Percentiles rank a stretch among this genome's conserved stretches.
Conservation (phyloP, 2,113 vertebrate species). For the Indicator maculatus region DNA sequence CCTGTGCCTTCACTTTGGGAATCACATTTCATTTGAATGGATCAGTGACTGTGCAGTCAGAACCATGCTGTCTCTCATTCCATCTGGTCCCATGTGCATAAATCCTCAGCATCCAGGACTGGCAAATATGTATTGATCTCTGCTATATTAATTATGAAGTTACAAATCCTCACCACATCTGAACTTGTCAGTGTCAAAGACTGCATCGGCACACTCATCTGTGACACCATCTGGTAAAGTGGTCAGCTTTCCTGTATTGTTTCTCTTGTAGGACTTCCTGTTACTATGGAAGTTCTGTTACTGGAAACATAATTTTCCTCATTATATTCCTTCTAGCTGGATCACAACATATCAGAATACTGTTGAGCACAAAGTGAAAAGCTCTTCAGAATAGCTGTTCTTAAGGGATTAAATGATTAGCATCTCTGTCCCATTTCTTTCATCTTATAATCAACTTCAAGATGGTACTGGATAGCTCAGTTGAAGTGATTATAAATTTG, state of each 20-base stretch:
- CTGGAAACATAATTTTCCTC: constrained; percentile 70
- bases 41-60: neutral
- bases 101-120: neutral
- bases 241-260: constrained; percentile 28
- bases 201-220: neutral
- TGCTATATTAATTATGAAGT: neutral
- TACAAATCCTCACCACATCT: constrained; percentile 26
- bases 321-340: constrained; percentile 60
- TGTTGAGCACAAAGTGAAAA: constrained; percentile 70
- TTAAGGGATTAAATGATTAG: constrained; percentile 85
- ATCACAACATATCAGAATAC: constrained; percentile 58
- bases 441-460: constrained; percentile 85
- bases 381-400: constrained; percentile 76
- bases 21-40: neutral
- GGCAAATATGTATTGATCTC: neutral
- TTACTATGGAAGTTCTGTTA: constrained; percentile 47
- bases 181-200: neutral
- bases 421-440: constrained; percentile 77
- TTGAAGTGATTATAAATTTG: constrained; percentile 79
- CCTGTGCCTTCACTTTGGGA: neutral
- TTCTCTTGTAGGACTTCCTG: constrained; percentile 40
- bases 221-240: constrained; percentile 36
- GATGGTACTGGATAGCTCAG: constrained; percentile 76
- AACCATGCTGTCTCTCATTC: neutral
- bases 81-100: neutral